phyloP scores from a whole-genome alignment of 2,797 vertebrate species.

The Muraenolepis orangiensis region DNA sequence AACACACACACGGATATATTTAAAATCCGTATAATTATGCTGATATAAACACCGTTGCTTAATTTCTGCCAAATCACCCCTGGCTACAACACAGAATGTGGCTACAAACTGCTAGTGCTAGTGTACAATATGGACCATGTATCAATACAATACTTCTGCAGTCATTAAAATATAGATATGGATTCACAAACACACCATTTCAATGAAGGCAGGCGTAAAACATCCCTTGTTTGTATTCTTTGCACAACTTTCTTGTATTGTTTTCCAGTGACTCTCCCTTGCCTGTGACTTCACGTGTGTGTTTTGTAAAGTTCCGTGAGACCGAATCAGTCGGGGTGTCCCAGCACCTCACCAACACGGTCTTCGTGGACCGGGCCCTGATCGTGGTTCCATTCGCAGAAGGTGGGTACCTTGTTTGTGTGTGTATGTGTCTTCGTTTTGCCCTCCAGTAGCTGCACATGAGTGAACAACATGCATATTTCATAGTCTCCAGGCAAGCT shows the following conservation, averaged over 20 bases:
- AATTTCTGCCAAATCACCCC: too few relatives aligned
- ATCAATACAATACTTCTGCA: not conserved
- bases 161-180: not conserved
- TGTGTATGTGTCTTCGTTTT: conserved; percentile 7
- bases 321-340: conserved; percentile 96
- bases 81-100: too few relatives aligned
- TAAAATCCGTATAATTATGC: too few relatives aligned
- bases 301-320: conserved; percentile 99
- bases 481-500: conserved; percentile 40
- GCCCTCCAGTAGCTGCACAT: conserved; percentile 21
- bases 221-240: conserved; percentile 69
- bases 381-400: conserved; percentile 99
- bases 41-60: too few relatives aligned
- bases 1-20: too few relatives aligned
- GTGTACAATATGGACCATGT: not conserved
- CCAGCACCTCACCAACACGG: conserved; percentile 99
- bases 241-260: conserved; percentile 81
- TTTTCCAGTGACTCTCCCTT: conserved; percentile 98
- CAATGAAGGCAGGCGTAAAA: conserved; percentile 41
- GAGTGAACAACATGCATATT: conserved; percentile 40
- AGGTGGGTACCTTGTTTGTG: conserved; percentile 86
- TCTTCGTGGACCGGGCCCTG: conserved; percentile 99
- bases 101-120: too few relatives aligned
- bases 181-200: conserved; percentile 13
- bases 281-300: conserved; percentile 99